Conservation (phyloP, 2,888 invertebrate genomes). For the Rhogogaster chlorosoma region DNA sequence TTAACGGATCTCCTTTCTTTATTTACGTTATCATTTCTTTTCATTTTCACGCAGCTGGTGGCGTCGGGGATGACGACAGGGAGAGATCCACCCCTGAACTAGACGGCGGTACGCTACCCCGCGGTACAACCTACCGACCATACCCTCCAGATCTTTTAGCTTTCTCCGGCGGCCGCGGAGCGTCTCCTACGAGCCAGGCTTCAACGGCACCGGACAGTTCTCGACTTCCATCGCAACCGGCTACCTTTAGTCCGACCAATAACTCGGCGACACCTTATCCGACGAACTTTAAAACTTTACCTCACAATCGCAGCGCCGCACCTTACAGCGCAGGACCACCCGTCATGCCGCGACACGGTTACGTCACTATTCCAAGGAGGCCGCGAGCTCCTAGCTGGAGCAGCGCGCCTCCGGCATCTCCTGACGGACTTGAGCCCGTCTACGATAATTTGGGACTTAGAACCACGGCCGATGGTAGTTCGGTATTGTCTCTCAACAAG, state of each 20-base stretch:
- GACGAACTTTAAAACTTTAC: constrained; percentile 87
- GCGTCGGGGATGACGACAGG: constrained; percentile 67
- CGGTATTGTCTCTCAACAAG: constrained; percentile 88
- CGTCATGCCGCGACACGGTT: constrained; percentile 88
- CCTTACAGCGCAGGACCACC: constrained; percentile 72
- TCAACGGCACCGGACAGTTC: constrained; percentile 89
- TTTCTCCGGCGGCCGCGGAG: constrained; percentile 83
- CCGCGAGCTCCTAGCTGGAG: constrained; percentile 92
- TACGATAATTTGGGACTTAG: constrained; percentile 92
- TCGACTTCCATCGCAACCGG: constrained; percentile 79
- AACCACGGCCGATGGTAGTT: constrained; percentile 93
- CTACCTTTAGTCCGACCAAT: constrained; percentile 80
- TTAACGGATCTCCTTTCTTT: constrained; percentile 37
- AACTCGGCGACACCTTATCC: constrained; percentile 79
- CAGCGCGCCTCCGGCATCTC: constrained; percentile 81
- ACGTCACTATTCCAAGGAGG: constrained; percentile 92
- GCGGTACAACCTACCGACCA: constrained; percentile 81
- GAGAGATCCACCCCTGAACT: constrained; percentile 61
- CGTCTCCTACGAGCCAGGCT: constrained; percentile 83
- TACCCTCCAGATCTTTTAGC: constrained; percentile 91
- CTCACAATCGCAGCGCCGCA: constrained; percentile 82
- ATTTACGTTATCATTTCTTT: constrained; percentile 64
- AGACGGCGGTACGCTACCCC: constrained; percentile 80
- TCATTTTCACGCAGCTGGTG: constrained; percentile 75
- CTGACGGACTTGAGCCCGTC: constrained; percentile 86